Conservation (phyloP, 2,888 invertebrate species). For the Tachina lurida region DNA sequence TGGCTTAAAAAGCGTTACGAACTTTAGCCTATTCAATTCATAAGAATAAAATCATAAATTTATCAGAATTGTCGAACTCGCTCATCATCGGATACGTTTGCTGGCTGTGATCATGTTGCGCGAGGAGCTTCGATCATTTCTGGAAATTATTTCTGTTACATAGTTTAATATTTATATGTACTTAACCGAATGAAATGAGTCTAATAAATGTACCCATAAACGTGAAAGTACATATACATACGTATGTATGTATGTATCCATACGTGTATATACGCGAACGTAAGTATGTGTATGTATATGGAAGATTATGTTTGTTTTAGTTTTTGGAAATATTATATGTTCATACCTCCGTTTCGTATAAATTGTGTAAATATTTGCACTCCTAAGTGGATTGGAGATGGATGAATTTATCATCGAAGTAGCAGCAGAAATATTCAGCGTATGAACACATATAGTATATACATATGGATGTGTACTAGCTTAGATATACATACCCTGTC, state of each 20-base stretch:
- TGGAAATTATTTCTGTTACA: too few relatives aligned
- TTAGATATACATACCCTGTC: too few relatives aligned
- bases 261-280: background rate
- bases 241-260: background rate
- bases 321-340: slow-evolving; percentile 70
- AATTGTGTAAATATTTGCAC: slow-evolving; percentile 80
- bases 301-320: slow-evolving; percentile 54
- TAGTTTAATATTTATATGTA: too few relatives aligned
- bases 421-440: slow-evolving; percentile 12
- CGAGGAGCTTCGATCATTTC: too few relatives aligned
- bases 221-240: background rate
- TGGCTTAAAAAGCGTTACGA: too few relatives aligned
- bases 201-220: too few relatives aligned
- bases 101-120: too few relatives aligned
- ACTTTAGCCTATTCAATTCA: too few relatives aligned
- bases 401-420: slow-evolving; percentile 80
- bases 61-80: too few relatives aligned
- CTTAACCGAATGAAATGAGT: too few relatives aligned
- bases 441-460: background rate
- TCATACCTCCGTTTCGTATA: slow-evolving; percentile 74
- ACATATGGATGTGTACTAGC: background rate
- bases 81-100: too few relatives aligned
- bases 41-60: too few relatives aligned
- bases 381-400: slow-evolving; percentile 82
- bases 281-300: background rate